A percentile compares a stretch with the other conserved stretches of the same genome.
Evolutionary conservation across 2,888 invertebrate species (phyloP).

Genomic region (Chironomus riparius): DNA sequence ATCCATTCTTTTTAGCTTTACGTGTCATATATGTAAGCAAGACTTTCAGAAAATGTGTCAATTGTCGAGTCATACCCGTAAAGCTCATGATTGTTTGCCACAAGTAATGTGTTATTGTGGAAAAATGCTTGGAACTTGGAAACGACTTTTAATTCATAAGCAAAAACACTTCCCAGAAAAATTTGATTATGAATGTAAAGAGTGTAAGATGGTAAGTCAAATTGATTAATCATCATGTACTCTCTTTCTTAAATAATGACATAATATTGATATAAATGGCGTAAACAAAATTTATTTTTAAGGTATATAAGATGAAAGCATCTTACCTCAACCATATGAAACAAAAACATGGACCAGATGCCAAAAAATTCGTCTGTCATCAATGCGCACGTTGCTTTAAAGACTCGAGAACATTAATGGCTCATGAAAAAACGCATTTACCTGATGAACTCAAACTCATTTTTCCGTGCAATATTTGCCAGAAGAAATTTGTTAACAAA

Average conservation of each 20-base stretch:
- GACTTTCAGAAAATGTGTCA: slow-evolving; percentile 9
- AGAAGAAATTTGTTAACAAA: slow-evolving; percentile 25
- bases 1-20: neutral
- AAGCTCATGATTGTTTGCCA: slow-evolving; percentile 2
- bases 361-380: slow-evolving; percentile 18
- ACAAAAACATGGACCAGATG: slow-evolving; percentile 17
- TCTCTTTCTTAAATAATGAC: neutral
- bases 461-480: slow-evolving; percentile 1
- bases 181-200: slow-evolving; percentile 16
- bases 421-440: slow-evolving; percentile 22
- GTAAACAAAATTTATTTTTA: neutral
- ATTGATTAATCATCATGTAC: neutral
- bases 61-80: neutral
- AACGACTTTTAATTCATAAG: slow-evolving; percentile 5
- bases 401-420: slow-evolving; percentile 2
- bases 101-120: slow-evolving; percentile 16
- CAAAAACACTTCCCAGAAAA: slow-evolving; percentile 22
- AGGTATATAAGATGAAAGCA: slow-evolving; percentile 4
- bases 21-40: slow-evolving; percentile 12
- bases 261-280: neutral
- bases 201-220: neutral
- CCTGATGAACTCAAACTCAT: slow-evolving; percentile 13
- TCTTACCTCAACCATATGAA: slow-evolving; percentile 10
- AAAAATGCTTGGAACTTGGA: slow-evolving; percentile 12
- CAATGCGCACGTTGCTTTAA: slow-evolving; percentile 22